phyloP scores from a whole-genome alignment of 2,797 vertebrate species.

The Syngnathus rostellatus region DNA sequence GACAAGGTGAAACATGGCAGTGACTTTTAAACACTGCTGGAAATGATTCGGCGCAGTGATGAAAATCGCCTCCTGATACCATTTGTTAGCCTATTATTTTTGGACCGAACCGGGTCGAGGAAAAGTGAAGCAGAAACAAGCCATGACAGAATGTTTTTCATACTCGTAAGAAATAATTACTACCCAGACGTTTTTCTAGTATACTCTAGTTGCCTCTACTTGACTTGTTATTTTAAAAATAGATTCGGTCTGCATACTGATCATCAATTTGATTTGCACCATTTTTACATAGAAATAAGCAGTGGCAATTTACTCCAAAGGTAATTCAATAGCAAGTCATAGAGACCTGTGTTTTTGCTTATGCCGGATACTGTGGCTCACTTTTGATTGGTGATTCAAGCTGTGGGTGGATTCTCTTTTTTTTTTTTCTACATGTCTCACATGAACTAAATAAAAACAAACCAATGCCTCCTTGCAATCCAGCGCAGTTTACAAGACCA shows the following conservation, averaged over 20 bases:
- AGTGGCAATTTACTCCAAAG: not conserved
- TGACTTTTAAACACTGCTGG: slow-evolving; percentile 31
- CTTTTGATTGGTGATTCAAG: slow-evolving; percentile 32
- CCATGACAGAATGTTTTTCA: slow-evolving; percentile 22
- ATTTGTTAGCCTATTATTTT: slow-evolving; percentile 51
- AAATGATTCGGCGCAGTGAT: slow-evolving; percentile 38
- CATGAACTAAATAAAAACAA: slow-evolving; percentile 61
- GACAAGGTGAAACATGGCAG: slow-evolving; percentile 17
- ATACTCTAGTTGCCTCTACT: not conserved
- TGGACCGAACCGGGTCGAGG: slow-evolving; percentile 39
- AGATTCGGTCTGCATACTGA: not conserved
- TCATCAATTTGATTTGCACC: not conserved
- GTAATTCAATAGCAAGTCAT: not conserved
- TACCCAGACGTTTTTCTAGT: not conserved
- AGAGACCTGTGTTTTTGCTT: not conserved
- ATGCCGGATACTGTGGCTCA: not conserved
- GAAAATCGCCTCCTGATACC: slow-evolving; percentile 34
- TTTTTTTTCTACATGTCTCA: slow-evolving; percentile 58
- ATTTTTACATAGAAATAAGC: not conserved
- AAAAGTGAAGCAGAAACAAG: slow-evolving; percentile 38
- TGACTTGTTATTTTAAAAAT: not conserved
- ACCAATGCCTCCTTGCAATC: slow-evolving; percentile 52
- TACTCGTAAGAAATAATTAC: not conserved
- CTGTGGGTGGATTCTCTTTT: slow-evolving; percentile 46
- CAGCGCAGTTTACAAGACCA: slow-evolving; percentile 58